Evolutionary conservation across 1,140 invertebrate genomes (phyloP), one percentile per base, ranked within the genome.

Genomic region (Scaptomyza graminum): DNA sequence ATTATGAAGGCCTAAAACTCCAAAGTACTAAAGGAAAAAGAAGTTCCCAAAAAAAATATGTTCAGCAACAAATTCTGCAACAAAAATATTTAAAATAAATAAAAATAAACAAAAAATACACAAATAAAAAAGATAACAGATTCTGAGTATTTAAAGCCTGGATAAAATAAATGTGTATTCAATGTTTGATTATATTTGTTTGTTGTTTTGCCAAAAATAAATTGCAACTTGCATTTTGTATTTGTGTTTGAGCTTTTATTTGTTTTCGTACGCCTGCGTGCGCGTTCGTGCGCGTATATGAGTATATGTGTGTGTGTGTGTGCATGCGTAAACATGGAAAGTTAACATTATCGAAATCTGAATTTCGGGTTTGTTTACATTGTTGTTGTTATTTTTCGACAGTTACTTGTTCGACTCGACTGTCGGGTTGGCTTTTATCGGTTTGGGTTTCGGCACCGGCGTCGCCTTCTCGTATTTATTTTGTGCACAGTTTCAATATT

Each of bases 401-500:
- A 11, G 34, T 46, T 22, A 3, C 18, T 22, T 22, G 76, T 78
- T 74, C 51, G 56, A 60, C 59, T 49, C 31, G 63, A 41, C 52
- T 51, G 37, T 57, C 54, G 60, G 54, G 41, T 56, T 59, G 31
- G n/a, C 4, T 57, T 82, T 84, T 80, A 80, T 85, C 63, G 69
- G 50, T 60, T 34, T n/a, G n/a, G n/a, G n/a, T n/a, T n/a, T n/a
- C n/a, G n/a, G n/a, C n/a, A n/a, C n/a, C n/a, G 8, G 31, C 31
- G 31, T 80, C 56, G 44, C 34, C 28, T 44, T 65, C 41, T 47
- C 55, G 54, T 74, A 60, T 88, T 78, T 88, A 79, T 79, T 79
- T 82, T 88, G 65, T 71, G 71, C 78, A 73, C 78, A 75, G 74
- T 87, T 88, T 83, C 65, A 87, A 88, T 87, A 83, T 88, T 88